phyloP scores from a whole-genome alignment of 1,140 invertebrate genomes.

The Wiebesia pumilae region DNA sequence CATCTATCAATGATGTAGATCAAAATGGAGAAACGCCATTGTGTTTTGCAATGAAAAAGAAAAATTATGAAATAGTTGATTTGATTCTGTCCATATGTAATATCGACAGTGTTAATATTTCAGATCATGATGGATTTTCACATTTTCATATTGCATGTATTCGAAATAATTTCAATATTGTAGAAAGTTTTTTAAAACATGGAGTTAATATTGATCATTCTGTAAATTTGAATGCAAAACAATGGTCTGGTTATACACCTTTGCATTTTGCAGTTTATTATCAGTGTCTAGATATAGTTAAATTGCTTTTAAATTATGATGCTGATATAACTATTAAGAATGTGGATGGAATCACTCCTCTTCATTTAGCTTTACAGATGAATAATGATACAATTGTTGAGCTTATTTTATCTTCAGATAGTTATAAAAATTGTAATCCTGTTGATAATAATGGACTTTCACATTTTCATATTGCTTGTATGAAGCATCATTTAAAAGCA shows the following conservation, averaged over 20 bases:
- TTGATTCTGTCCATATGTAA: slow-evolving; percentile 26
- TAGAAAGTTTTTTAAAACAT: slow-evolving; percentile 30
- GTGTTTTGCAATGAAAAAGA: slow-evolving; percentile 30
- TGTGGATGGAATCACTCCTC: slow-evolving; percentile 18
- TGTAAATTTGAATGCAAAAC: slow-evolving; percentile 15
- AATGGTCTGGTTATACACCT: slow-evolving; percentile 44
- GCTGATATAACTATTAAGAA: slow-evolving; percentile 35
- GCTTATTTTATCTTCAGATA: slow-evolving; percentile 2
- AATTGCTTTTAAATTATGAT: slow-evolving; percentile 30
- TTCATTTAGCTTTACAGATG: slow-evolving; percentile 34
- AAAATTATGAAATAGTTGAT: slow-evolving; percentile 33
- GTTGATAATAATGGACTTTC: slow-evolving; percentile 16
- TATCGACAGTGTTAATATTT: not conserved
- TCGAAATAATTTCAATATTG: slow-evolving; percentile 15
- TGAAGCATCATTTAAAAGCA: slow-evolving; percentile 31
- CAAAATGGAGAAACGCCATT: slow-evolving; percentile 44
- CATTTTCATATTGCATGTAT: slow-evolving; percentile 49
- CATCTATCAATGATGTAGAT: slow-evolving; percentile 6
- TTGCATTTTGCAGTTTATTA: slow-evolving; percentile 49
- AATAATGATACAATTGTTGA: slow-evolving; percentile 9
- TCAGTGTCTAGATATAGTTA: not conserved
- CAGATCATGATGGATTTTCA: slow-evolving; percentile 29
- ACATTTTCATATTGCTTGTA: slow-evolving; percentile 48
- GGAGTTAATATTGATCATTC: slow-evolving; percentile 32
- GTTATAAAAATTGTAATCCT: slow-evolving; percentile 7